Evolutionary conservation across 2,888 invertebrate genomes (phyloP), one percentile per base, ranked within the genome.

Genomic region (Nasonia oneida): DNA sequence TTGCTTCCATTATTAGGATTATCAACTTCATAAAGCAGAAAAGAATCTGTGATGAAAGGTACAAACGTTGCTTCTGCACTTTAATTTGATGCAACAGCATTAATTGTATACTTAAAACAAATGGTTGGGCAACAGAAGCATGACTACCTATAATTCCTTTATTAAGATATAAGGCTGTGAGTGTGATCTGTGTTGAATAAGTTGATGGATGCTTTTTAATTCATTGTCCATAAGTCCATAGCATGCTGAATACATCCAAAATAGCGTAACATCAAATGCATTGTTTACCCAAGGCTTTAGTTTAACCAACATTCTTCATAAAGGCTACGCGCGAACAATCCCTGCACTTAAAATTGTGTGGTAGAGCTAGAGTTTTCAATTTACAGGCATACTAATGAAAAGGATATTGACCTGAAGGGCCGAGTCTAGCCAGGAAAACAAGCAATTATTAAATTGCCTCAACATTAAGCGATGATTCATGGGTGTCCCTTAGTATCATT

Each of bases 371-470:
- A 89, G 89, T 90, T 92, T 92, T 92, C 77, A 90, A 90, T 91
- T 93, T 93, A 88, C 93, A 92, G 92, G 93, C 90, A 90, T 90
- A 89, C 89, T 90, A 90, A 84, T 88, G 92, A 93, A 90, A 92
- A 92, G 90, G 89, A 92, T 91, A 90, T 92, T 89, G 91, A 93
- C 90, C 90, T 93, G 89, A 92, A 91, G 80, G 91, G 92, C 90
- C 90, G 91, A 90, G 89, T 92, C 89, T 93, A 91, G 88, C 84
- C 87, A 83, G 88, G 88, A 81, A 73, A 77, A 39, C 82, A 23
- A 83, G 64, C 86, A 85, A 76, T 81, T 80, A 74, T 85, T 75
- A 71, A 37, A 78, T 87, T 81, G 10, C 76, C 67, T 85, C 85
- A 75, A 79, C 81, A 37, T 42, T 85, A 33, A 78, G 12, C 53